These are phyloP conservation scores for Polia nebulosa DNA, from an alignment of 2,888 invertebrate species.

Conservation along the genomic window DNA sequence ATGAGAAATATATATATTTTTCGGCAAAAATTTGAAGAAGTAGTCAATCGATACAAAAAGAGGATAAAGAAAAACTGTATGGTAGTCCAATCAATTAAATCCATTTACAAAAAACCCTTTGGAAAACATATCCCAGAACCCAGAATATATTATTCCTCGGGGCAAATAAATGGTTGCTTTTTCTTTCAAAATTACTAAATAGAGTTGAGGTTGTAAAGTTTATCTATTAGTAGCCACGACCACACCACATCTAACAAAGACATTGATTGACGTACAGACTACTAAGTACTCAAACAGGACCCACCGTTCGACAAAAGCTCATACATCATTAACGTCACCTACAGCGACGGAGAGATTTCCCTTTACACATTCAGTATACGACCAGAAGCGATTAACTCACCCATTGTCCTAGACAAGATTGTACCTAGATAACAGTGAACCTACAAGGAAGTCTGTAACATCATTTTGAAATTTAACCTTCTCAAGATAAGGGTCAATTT, in stretches of 20 bases:
- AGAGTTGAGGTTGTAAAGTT: neutral
- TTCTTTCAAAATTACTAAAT: neutral
- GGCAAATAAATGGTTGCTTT: neutral
- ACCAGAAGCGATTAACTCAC: slow-evolving; percentile 71
- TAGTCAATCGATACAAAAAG: too few relatives aligned
- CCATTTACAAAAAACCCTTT: too few relatives aligned
- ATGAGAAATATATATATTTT: too few relatives aligned
- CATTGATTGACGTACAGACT: slow-evolving; percentile 35
- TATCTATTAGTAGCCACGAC: slow-evolving; percentile 1
- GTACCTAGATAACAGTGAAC: slow-evolving; percentile 70
- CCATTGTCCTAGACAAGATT: slow-evolving; percentile 70
- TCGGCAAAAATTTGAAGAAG: too few relatives aligned
- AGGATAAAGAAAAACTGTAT: too few relatives aligned
- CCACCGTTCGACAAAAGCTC: slow-evolving; percentile 59
- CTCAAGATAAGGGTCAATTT: slow-evolving; percentile 57
- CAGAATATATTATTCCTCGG: too few relatives aligned
- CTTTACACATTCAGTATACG: slow-evolving; percentile 77
- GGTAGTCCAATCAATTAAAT: too few relatives aligned
- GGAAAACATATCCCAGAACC: too few relatives aligned
- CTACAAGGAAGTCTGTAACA: slow-evolving; percentile 20
- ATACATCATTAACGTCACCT: slow-evolving; percentile 69
- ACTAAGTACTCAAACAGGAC: slow-evolving; percentile 58
- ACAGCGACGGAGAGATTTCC: slow-evolving; percentile 73
- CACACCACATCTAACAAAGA: slow-evolving; percentile 16
- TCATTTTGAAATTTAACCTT: slow-evolving; percentile 60